Evolutionary conservation across 2,113 vertebrate species (phyloP).

Genomic region (Prunella himalayana): DNA sequence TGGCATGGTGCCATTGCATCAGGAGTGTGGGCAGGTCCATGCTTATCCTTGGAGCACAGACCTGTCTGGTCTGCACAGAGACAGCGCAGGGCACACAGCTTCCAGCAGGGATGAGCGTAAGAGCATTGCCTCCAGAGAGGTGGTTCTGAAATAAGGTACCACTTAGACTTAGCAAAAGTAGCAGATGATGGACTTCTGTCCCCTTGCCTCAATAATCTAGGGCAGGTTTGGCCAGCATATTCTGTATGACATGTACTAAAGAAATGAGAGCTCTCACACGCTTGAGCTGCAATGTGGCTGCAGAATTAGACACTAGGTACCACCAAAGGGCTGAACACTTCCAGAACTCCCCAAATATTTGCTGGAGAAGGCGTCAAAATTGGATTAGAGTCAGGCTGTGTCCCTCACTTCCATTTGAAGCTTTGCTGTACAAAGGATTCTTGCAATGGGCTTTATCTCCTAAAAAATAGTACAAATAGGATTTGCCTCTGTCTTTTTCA

Average conservation of each 20-base stretch:
- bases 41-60: background rate
- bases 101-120: background rate
- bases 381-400: background rate
- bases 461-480: background rate
- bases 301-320: background rate
- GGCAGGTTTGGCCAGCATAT: background rate
- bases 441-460: background rate
- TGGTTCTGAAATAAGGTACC: background rate
- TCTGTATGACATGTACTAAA: background rate
- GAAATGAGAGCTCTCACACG: background rate
- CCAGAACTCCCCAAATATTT: background rate
- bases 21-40: background rate
- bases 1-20: background rate
- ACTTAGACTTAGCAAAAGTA: background rate
- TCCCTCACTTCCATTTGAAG: background rate
- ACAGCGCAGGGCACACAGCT: background rate
- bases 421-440: background rate
- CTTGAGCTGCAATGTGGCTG: background rate
- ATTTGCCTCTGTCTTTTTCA: constrained; percentile 14
- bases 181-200: background rate
- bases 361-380: background rate
- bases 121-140: background rate
- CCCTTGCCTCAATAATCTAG: background rate
- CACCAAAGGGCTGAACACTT: background rate
- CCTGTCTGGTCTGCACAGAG: background rate